Evolutionary conservation across 2,797 vertebrate species (phyloP), one percentile per base, ranked within the genome.

Genomic region (Amniataba percoides): DNA sequence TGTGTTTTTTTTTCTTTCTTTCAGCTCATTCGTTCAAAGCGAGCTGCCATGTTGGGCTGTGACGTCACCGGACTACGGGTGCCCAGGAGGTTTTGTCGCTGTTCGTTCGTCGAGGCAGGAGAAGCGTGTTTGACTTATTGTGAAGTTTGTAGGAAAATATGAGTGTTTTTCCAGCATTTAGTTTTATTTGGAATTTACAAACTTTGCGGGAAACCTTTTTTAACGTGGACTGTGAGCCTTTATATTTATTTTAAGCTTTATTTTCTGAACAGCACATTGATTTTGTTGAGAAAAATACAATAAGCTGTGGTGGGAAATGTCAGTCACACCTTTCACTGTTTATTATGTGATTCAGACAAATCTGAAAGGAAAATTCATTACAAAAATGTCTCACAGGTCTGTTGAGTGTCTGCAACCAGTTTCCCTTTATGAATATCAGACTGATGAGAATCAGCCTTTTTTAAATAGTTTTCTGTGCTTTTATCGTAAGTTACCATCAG

Each of bases 41-140:
- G 9, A 14, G 70, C 75, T 78, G 86, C 93, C 94, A 94, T 93
- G 52, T 69, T 88, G 73, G 0, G 0, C 1, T 0, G 46, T 80
- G 75, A 93, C 90, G 92, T 90, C 85, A 80, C 40, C 55, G 5
- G 31, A 8, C 80, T 90, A 94, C 91, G 92, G 90, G 5, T 58
- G 84, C 91, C 87, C 67, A 45, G n/a, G 1, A 25, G 79, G 45
- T 31, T 74, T 42, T 12, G 0, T 46, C 31, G 63, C 21, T 2
- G 5, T 23, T 57, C 39, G 39, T 46, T 74, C 25, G 31, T 36
- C 2, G 9, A 19, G 4, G 9, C 19, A 18, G 48, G 13, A 15
- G 11, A 4, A 21, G 15, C 18, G 16, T 6, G 14, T 48, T 2
- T 4, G 34, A 10, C 1, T 21, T 21, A n/a, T 7, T 46, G 12